Evolutionary conservation across 2,113 vertebrate species (phyloP), one percentile per base, ranked within the genome.

Genomic region (Montifringilla adamsi): DNA sequence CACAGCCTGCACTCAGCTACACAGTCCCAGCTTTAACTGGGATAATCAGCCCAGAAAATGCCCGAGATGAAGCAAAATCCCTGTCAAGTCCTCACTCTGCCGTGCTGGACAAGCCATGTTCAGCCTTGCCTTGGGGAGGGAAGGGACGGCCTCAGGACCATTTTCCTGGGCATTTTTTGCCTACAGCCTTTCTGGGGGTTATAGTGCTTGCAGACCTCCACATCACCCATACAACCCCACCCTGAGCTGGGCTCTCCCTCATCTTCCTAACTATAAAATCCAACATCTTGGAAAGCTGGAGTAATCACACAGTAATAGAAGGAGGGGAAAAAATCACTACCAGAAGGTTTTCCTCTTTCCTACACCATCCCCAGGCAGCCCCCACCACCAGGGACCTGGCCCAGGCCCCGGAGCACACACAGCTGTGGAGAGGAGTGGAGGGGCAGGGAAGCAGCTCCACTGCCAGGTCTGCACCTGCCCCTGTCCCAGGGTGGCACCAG

Each of bases 101-200:
- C 0, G 0, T 11, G 53, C 70, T 39, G 55, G 58, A 80, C 6
- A 28, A 56, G 31, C 31, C 28, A 19, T 0, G 0, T 8, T 35
- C 28, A 17, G 6, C 41, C 23, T 39, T 4, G 2, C 18, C 41
- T 52, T 21, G 64, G 13, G n/a, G 41, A 74, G 28, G 23, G 47
- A 43, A 50, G 55, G 1, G 9, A 44, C 70, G 59, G 56, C 6
- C 60, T 9, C 66, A 75, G 60, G 24, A 43, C 14, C 46, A 6
- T 39, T 79, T 53, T 44, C 37, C 49, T 4, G 30, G 35, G 30
- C 3, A 28, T 59, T 67, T 82, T 43, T 23, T 62, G 24, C 75
- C 58, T 35, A 4, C 68, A 81, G 77, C 66, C 39, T 19, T 60
- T 27, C 35, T 14, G 7, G 64, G 41, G 26, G 39, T 39, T 46